Conservation (phyloP, 2,888 invertebrate genomes). For the Mimas tiliae region DNA sequence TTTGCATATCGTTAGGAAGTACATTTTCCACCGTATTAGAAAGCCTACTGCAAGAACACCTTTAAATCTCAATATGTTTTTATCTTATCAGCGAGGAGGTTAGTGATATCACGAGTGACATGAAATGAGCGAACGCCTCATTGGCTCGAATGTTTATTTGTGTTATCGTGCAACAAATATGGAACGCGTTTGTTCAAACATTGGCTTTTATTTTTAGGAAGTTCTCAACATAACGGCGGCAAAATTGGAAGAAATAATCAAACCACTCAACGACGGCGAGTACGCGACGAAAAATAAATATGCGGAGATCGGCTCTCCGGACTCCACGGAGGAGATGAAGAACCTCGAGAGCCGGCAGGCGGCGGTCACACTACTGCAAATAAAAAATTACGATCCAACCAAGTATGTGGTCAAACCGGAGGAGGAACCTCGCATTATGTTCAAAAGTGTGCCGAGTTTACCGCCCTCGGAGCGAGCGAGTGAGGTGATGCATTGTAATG, state of each 20-base stretch:
- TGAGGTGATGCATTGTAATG: constrained; percentile 82
- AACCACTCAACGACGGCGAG: constrained; percentile 70
- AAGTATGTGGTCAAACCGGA: constrained; percentile 76
- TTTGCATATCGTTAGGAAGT: constrained; percentile 55
- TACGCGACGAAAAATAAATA: constrained; percentile 71
- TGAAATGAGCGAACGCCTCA: constrained; percentile 65
- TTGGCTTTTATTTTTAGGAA: constrained; percentile 81
- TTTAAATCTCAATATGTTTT: constrained; percentile 61
- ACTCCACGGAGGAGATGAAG: constrained; percentile 83
- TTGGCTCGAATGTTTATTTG: constrained; percentile 67
- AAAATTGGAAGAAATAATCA: constrained; percentile 85
- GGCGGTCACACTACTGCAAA: constrained; percentile 80
- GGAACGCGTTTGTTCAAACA: constrained; percentile 61
- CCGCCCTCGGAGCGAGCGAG: constrained; percentile 82
- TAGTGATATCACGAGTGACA: constrained; percentile 72
- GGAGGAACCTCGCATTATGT: constrained; percentile 83
- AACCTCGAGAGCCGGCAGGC: constrained; percentile 81
- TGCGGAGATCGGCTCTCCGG: constrained; percentile 76
- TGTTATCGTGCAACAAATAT: constrained; percentile 68
- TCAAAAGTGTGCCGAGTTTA: constrained; percentile 84
- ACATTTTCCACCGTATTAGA: constrained; percentile 73
- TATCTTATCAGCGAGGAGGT: constrained; percentile 75
- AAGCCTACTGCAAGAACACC: constrained; percentile 70
- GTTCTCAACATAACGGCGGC: constrained; percentile 83
- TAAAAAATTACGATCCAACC: constrained; percentile 80